phyloP scores from a whole-genome alignment of 2,113 vertebrate species.

The Scomber colias region DNA sequence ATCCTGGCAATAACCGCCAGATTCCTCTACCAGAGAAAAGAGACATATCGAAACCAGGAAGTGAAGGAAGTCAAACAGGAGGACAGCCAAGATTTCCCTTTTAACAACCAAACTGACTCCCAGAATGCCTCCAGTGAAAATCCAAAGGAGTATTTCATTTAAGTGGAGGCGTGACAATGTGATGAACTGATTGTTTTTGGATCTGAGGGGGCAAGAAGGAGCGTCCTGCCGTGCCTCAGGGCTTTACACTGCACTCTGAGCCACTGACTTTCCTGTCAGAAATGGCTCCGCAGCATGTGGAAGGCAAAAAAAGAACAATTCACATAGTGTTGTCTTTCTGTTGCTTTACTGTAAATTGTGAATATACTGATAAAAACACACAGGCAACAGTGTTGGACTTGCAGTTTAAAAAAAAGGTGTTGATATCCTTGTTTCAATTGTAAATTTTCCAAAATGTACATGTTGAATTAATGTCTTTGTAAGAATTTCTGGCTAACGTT shows the following conservation, averaged over 20 bases:
- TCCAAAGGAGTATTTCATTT: slow-evolving; percentile 97
- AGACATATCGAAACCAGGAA: slow-evolving; percentile 89
- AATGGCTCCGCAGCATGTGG: slow-evolving; percentile 36
- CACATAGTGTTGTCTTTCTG: slow-evolving; percentile 36
- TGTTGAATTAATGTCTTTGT: slow-evolving; percentile 74
- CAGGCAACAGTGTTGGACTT: slow-evolving; percentile 45
- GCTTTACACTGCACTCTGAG: slow-evolving; percentile 50
- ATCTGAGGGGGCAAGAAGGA: slow-evolving; percentile 21
- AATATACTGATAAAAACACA: slow-evolving; percentile 47
- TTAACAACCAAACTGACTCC: slow-evolving; percentile 88
- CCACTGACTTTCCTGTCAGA: slow-evolving; percentile 5
- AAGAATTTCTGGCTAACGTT: slow-evolving; percentile 54
- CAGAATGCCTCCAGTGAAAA: slow-evolving; percentile 88
- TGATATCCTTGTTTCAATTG: slow-evolving; percentile 63
- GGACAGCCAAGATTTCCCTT: slow-evolving; percentile 87
- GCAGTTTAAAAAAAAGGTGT: slow-evolving; percentile 28
- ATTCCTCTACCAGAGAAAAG: slow-evolving; percentile 90
- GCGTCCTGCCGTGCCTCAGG: slow-evolving; percentile 52
- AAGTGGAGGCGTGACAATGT: slow-evolving; percentile 41
- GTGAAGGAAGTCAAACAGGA: slow-evolving; percentile 88
- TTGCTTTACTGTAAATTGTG: slow-evolving; percentile 57
- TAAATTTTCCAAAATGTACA: slow-evolving; percentile 77
- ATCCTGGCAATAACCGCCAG: slow-evolving; percentile 86
- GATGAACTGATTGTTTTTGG: slow-evolving; percentile 6
- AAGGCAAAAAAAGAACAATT: slow-evolving; percentile 24